Evolutionary conservation across 2,888 invertebrate genomes (phyloP).

Genomic region (Chydorus sphaericus): DNA sequence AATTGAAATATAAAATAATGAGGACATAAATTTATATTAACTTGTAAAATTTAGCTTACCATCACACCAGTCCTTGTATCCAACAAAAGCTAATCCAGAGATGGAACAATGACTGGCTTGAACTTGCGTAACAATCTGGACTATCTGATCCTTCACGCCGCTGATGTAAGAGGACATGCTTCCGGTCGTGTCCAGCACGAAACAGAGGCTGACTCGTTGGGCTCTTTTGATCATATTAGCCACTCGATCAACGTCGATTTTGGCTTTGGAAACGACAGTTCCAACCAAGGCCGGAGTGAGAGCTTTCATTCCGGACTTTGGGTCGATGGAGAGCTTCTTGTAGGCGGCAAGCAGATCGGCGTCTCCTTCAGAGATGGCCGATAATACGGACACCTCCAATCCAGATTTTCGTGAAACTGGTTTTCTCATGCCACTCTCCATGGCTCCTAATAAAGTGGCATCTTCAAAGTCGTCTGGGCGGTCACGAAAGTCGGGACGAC

Average conservation of each 20-base stretch:
- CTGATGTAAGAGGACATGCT: neutral
- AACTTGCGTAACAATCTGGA: neutral
- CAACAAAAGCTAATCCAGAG: neutral
- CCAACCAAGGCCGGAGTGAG: neutral
- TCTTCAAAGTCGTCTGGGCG: no score
- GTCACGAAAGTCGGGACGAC: no score
- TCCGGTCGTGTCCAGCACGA: neutral
- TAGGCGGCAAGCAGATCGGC: neutral
- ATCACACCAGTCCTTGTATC: constrained; percentile 1
- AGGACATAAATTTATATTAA: neutral
- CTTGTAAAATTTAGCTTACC: neutral
- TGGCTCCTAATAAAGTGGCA: neutral
- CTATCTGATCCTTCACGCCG: neutral
- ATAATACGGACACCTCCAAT: neutral
- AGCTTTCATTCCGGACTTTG: neutral
- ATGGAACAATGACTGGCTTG: neutral
- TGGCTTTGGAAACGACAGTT: neutral
- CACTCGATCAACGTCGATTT: neutral
- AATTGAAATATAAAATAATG: neutral
- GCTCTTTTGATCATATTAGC: neutral
- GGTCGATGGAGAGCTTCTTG: neutral
- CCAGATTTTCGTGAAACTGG: neutral
- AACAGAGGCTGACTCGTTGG: neutral
- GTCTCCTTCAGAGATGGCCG: neutral
- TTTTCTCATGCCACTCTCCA: neutral